Evolutionary conservation across 2,888 invertebrate species (phyloP), one percentile per base, ranked within the genome.

Genomic region (Euplexia lucipara): DNA sequence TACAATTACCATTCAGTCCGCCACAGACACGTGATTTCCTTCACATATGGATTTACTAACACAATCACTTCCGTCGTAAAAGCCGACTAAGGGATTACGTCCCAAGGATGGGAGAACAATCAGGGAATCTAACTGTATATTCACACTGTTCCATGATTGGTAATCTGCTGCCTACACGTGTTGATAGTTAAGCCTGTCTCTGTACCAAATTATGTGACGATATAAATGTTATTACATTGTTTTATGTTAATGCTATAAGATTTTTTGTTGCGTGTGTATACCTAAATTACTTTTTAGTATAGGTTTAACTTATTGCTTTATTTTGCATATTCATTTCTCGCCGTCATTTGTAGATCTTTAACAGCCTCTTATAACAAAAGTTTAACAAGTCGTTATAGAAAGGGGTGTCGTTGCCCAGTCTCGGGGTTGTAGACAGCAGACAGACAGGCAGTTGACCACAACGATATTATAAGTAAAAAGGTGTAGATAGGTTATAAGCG

Each of bases 51-150:
- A 22, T 47, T 47, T 32, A n/a, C 30, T 26, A 20, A 61, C 44
- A 64, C 66, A 54, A 66, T 51, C 51, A 10, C 45, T 44, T 66
- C 30, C 35, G 12, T 45, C 42, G 34, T 57, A 42, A 67, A 41
- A 52, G 35, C 48, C 53, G 68, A 39, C 61, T 51, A 58, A 67
- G 53, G 57, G 68, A 67, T 72, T 67, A 72, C 53, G 10, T 16
- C 26, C 37, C 20, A 34, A 16, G 45, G 20, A 57, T 12, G 18
- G 18, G 32, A 48, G 32, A 12, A 73, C 48, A 61, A 67, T 73
- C 67, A 37, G 47, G 30, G 52, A 44, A 54, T 56, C 32, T 54
- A 41, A 45, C 44, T 7, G 60, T 16, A 60, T 61, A 60, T 73
- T 73, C 67, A 61, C 73, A 61, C 52, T 10, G 34, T 52, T n/a